Evolutionary conservation across 2,888 invertebrate species (phyloP).

Genomic region (Pseudoips prasinana): DNA sequence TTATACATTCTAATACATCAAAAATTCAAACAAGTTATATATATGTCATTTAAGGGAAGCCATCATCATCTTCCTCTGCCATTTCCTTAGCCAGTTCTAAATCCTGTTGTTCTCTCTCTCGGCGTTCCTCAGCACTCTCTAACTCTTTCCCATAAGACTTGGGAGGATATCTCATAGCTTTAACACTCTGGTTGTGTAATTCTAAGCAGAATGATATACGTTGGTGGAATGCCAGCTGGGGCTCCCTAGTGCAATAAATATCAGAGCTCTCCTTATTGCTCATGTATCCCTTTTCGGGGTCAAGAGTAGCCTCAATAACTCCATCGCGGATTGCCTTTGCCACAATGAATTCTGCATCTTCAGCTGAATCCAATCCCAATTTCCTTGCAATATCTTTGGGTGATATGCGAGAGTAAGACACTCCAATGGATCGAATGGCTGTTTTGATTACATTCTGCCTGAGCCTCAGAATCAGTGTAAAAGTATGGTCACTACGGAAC

Average conservation of each 20-base stretch:
- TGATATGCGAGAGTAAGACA: conserved; percentile 98
- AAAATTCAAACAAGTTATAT: conserved; percentile 24
- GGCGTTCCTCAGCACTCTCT: conserved; percentile 97
- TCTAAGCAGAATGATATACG: conserved; percentile 98
- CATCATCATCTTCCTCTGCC: conserved; percentile 99
- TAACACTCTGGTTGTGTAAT: conserved; percentile 99
- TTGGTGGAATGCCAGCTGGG: conserved; percentile 97
- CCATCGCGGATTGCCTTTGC: conserved; percentile 99
- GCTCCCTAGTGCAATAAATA: conserved; percentile 97
- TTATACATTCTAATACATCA: conserved; percentile 36
- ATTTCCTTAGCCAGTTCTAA: conserved; percentile 99
- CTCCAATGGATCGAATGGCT: conserved; percentile 96
- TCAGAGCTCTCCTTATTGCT: conserved; percentile 98
- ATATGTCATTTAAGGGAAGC: conserved; percentile 79
- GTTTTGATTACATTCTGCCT: conserved; percentile 99
- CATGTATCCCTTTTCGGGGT: conserved; percentile 98
- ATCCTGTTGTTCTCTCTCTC: conserved; percentile 98
- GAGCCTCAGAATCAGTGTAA: conserved; percentile 96
- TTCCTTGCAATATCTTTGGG: conserved; percentile 97
- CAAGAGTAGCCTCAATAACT: conserved; percentile 98
- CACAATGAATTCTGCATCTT: conserved; percentile 99
- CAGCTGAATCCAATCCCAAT: conserved; percentile 95
- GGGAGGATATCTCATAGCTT: conserved; percentile 99
- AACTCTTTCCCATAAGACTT: conserved; percentile 99
- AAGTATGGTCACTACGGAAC: conserved; percentile 97